Percentiles rank a stretch among this genome's conserved stretches.
phyloP scores from a whole-genome alignment of 2,888 invertebrate species.

The Drosophila eohydei region DNA sequence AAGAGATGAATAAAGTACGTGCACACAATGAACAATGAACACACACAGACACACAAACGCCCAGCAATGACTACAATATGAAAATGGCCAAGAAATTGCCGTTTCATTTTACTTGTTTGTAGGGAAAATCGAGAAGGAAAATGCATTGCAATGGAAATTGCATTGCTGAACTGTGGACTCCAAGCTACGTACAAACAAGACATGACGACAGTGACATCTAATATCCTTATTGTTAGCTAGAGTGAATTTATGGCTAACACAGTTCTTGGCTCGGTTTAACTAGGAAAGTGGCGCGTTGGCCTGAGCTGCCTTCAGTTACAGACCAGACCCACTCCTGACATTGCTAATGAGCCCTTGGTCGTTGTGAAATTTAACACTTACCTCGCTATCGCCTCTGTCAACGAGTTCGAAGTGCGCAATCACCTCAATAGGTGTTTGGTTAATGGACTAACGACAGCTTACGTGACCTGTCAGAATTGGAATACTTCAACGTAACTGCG shows the following conservation, averaged over 20 bases:
- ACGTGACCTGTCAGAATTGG: conserved; percentile 10
- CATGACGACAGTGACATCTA: conserved; percentile 73
- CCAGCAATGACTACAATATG: conserved; percentile 56
- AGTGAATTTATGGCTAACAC: conserved; percentile 76
- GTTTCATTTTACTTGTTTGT: conserved; percentile 58
- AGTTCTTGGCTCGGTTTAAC: conserved; percentile 66
- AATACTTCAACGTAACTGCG: conserved; percentile 6
- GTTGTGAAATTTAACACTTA: conserved; percentile 44
- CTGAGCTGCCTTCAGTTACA: conserved; percentile 24
- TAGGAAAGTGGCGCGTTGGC: conserved; percentile 40
- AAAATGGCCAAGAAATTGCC: conserved; percentile 63
- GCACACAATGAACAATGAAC: conserved; percentile 53
- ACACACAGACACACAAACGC: conserved; percentile 9
- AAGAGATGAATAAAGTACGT: conserved; percentile 64
- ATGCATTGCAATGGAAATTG: conserved; percentile 62
- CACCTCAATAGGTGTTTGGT: conserved; percentile 45
- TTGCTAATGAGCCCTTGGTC: conserved; percentile 48
- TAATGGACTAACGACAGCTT: conserved; percentile 41
- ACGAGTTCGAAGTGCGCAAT: conserved; percentile 22
- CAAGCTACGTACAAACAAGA: conserved; percentile 33
- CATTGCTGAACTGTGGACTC: conserved; percentile 47
- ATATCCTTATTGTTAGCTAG: conserved; percentile 78
- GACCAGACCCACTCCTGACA: conserved; percentile 26
- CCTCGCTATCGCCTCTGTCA: conserved; percentile 17
- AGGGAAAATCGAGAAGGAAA: conserved; percentile 24